Conservation (phyloP, 1,140 invertebrate genomes). For the Amphibalanus amphitrite region DNA sequence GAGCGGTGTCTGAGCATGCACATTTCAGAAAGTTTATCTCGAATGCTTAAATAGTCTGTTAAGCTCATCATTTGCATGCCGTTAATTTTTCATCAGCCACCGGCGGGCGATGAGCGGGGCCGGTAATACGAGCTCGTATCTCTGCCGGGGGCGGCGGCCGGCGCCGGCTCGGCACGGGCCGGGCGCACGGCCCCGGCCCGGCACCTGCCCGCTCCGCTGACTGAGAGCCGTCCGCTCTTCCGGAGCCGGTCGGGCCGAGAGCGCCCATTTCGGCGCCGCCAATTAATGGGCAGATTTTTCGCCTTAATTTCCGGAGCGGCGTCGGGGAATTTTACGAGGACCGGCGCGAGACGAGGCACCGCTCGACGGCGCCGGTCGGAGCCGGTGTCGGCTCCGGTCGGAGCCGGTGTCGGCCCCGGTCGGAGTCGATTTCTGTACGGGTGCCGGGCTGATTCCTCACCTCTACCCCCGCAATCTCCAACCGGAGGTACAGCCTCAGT, state of each 20-base stretch:
- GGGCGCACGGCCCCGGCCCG: no score
- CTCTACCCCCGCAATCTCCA: no score
- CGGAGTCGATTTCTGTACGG: no score
- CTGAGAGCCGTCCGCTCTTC: neutral
- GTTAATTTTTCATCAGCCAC: neutral
- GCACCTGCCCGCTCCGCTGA: neutral
- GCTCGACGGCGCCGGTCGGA: neutral
- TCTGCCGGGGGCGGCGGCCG: neutral
- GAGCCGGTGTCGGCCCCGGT: no score
- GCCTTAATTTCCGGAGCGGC: neutral
- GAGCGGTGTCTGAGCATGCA: neutral
- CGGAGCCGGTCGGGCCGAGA: no score
- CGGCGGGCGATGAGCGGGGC: neutral
- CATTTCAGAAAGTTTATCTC: neutral
- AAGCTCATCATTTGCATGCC: neutral
- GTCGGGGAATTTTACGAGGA: neutral
- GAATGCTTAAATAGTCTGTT: neutral
- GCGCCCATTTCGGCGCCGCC: neutral
- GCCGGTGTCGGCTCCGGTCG: no score
- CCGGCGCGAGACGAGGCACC: neutral
- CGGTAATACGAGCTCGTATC: neutral
- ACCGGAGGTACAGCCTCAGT: no score
- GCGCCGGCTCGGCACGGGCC: no score
- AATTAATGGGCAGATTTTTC: conserved; percentile 2
- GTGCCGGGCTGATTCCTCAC: no score